Percentiles rank a stretch among this genome's conserved stretches.
These are phyloP conservation scores for Artibeus jamaicensis DNA, from an alignment of 2,797 vertebrate species.

Conservation along the genomic window DNA sequence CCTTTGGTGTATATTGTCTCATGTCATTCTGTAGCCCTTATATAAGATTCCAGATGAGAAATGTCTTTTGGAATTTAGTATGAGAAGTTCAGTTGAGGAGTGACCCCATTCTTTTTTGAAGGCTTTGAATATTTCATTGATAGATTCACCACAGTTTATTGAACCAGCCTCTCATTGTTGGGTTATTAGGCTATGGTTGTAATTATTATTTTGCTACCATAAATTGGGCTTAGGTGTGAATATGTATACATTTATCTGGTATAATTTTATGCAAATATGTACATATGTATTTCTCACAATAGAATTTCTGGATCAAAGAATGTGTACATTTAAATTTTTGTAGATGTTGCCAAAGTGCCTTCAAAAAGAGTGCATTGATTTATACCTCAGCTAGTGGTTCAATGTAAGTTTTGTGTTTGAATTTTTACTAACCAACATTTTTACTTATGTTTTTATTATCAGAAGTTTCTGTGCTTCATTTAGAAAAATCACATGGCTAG, in stretches of 20 bases:
- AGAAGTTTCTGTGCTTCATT: neutral
- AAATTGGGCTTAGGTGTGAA: neutral
- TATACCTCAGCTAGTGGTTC: neutral
- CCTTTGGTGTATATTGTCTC: neutral
- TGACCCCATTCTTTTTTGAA: neutral
- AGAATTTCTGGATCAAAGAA: neutral
- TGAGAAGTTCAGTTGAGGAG: slow-evolving; percentile 2
- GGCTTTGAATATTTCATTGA: neutral
- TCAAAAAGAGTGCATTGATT: neutral
- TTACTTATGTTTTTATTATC: neutral
- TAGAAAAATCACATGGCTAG: neutral
- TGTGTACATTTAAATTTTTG: neutral
- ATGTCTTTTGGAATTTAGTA: neutral
- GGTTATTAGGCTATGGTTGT: neutral
- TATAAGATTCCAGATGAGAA: neutral
- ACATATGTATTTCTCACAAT: neutral
- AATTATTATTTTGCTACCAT: neutral
- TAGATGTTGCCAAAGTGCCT: neutral
- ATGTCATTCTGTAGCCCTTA: neutral
- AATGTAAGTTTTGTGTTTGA: neutral
- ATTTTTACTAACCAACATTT: neutral
- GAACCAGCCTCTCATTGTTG: neutral
- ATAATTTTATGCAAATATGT: neutral
- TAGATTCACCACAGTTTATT: neutral
- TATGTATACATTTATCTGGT: neutral